Base-by-base conservation (phyloP, 2,113 vertebrate species). In the Neotoma lepida region DNA sequence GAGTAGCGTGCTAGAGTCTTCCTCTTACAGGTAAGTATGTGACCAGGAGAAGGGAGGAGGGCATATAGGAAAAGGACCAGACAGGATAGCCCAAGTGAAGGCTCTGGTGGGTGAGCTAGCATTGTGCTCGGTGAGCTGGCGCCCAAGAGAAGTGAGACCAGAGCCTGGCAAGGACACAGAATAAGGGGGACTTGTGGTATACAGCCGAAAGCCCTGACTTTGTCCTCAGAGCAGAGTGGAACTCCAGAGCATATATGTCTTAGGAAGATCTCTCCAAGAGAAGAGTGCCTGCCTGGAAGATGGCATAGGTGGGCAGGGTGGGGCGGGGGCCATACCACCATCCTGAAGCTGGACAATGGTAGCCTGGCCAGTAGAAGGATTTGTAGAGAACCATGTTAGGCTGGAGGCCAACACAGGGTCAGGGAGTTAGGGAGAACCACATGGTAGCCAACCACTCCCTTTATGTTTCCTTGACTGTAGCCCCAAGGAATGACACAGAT, bases 401-500 rank as follows among this genome's bases (percentile, higher is more conserved):
- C 1, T 63, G 30, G 30, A 13, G 8, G 3, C n/a, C 58, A 71
- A 73, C 22, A 64, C 30, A 54, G 89, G 63, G 15, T 18, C 20
- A 4, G 1, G 1, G 39, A 4, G 39, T 6, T 15, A 41, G 33
- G 22, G 30, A 92, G 26, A 33, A 24, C 18, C 18, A n/a, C 13
- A 9, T 2, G 61, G 82, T 12, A n/a, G 81, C 24, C 54, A 49
- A 7, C 18, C 3, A 4, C 7, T 58, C 33, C n/a, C 35, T 74
- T 66, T 63, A 1, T 44, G 33, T 46, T 61, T 58, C 89, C 77
- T 68, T 49, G 54, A 49, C 84, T 49, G 2, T n/a, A 44, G n/a
- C 74, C 74, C 51, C 1, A 35, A 94, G 51, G n/a, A 96, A 92
- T 70, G 90, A 96, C 89, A 94, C 85, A 64, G n/a, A 39, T 44